Conservation (phyloP, 2,888 invertebrate genomes). For the Sisyra terminalis region DNA sequence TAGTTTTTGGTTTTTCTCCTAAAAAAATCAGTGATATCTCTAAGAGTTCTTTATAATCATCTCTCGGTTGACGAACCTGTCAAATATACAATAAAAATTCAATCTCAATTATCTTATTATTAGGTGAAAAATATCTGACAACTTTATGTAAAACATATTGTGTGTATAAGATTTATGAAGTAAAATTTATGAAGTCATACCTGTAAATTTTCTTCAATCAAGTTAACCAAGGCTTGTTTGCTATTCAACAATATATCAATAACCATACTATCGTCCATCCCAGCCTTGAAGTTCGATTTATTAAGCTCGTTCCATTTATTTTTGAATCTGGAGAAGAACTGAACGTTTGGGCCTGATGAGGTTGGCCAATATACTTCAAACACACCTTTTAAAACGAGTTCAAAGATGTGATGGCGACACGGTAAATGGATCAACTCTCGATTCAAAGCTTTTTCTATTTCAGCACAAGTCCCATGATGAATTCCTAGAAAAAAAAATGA, state of each 20-base stretch:
- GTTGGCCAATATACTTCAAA: slow-evolving; percentile 7
- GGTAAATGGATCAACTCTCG: slow-evolving; percentile 11
- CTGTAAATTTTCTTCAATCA: too few relatives aligned
- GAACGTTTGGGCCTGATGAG: slow-evolving; percentile 8
- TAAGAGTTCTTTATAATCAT: slow-evolving; percentile 11
- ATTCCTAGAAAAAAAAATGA: slow-evolving; percentile 5
- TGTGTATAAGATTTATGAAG: too few relatives aligned
- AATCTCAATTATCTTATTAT: too few relatives aligned
- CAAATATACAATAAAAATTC: too few relatives aligned
- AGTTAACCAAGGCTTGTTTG: too few relatives aligned
- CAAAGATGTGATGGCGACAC: slow-evolving; percentile 12
- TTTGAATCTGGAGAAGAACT: slow-evolving; percentile 6
- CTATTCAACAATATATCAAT: background rate
- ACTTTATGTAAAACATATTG: too few relatives aligned
- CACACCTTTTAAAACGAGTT: slow-evolving; percentile 9
- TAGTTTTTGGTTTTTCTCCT: slow-evolving; percentile 5
- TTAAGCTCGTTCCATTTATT: slow-evolving; percentile 4
- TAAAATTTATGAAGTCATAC: too few relatives aligned
- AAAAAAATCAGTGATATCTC: slow-evolving; percentile 9
- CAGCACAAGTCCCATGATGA: slow-evolving; percentile 10
- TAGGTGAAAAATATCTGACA: too few relatives aligned
- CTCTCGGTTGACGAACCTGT: slow-evolving; percentile 13
- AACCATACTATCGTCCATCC: background rate
- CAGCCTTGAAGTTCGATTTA: slow-evolving; percentile 3
- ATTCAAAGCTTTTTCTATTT: slow-evolving; percentile 10